Base-by-base conservation (phyloP, 2,888 invertebrate species). In the Alloplasta piceator region DNA sequence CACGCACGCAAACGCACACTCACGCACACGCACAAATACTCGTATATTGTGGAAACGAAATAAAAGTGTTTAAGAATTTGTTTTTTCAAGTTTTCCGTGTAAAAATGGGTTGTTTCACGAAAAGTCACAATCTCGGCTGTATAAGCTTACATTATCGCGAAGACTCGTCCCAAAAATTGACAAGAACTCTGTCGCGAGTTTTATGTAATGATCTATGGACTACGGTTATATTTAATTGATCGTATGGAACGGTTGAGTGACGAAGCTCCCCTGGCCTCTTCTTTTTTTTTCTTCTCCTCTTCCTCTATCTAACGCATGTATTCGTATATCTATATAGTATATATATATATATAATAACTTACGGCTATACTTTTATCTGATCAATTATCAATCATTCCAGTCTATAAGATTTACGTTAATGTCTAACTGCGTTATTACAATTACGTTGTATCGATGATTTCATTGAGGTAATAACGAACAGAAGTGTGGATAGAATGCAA, bases 211-310 rank as follows among this genome's bases (percentile, higher is more conserved):
- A 80, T 60, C 41, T 60, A 67, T 76, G 64, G 10, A 41, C 74
- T 83, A 88, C 84, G 86, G 85, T 87, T 87, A 86, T 84, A 84
- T 83, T 87, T 86, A 89, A 88, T 88, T 88, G 88, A 88, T 88
- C 88, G 82, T 86, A 89, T 89, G 88, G 87, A 89, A 88, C 89
- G 89, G 87, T 85, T 87, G 86, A 85, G 87, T 86, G 84, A 82
- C 85, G 80, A 80, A 86, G 82, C 80, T 76, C 46, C 63, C 67
- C 78, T 64, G 63, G 78, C 63, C 72, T 43, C 43, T 58, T 39
- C 55, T 14, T 63, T 75, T 38, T 70, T 75, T 43, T 61, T 72
- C 56, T 58, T 38, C 70, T 55, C 63, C 52, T 26, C 26, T 26
- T 26, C 26, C 26, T 26, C 26, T 26, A 26, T 26, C 52, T 70